phyloP scores from a whole-genome alignment of 37 sponge, comb jelly and placozoan species.

The Petrosia ficiformis region DNA sequence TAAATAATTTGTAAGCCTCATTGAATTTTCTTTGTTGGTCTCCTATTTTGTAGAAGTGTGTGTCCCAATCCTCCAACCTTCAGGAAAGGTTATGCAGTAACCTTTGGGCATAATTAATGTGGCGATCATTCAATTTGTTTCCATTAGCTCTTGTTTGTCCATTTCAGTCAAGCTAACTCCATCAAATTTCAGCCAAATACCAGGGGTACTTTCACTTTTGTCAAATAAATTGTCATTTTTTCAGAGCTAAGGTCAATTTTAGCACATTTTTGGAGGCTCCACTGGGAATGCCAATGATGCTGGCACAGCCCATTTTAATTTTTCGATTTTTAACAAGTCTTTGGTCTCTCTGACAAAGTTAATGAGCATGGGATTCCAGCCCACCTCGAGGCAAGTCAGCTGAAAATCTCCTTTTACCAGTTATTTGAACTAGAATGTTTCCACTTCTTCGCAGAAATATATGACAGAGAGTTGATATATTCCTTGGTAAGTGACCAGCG shows the following conservation, averaged over 20 bases:
- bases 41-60: not conserved
- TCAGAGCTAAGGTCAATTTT: not conserved
- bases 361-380: slow-evolving; percentile 10
- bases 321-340: slow-evolving; percentile 6
- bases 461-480: slow-evolving; percentile 18
- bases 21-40: not conserved
- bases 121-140: not conserved
- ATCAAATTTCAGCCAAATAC: not conserved
- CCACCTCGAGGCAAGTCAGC: slow-evolving; percentile 29
- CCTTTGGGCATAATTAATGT: too few species aligned
- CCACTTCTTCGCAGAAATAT: slow-evolving; percentile 27
- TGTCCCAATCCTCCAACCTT: not conserved
- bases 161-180: not conserved
- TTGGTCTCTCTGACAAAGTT: not conserved
- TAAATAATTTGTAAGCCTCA: not conserved
- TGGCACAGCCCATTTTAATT: slow-evolving; percentile 2
- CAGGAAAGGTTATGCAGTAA: too few species aligned
- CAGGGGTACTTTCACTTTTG: not conserved
- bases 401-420: slow-evolving; percentile 4
- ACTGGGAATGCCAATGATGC: not conserved
- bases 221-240: too few species aligned
- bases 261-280: not conserved
- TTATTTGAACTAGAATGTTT: slow-evolving; percentile 1
- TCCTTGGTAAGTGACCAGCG: slow-evolving; percentile 31
- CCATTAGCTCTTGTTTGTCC: not conserved